Base-by-base conservation (phyloP, 2,797 vertebrate genomes). In the Scleropages formosus region DNA sequence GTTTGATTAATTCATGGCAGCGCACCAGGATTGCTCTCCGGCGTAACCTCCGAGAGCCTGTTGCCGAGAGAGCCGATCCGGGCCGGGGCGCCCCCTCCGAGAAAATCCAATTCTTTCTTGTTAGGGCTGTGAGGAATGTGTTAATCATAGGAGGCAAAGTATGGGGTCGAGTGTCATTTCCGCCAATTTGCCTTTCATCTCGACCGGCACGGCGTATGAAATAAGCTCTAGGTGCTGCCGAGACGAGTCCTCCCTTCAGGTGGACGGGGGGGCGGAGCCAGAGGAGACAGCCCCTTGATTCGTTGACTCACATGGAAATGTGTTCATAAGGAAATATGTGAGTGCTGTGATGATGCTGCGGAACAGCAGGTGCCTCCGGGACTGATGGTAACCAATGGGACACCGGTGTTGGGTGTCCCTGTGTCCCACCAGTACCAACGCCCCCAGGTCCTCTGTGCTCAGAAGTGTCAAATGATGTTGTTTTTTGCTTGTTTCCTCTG, bases 1-100 rank as follows among this genome's bases (percentile, higher is more conserved):
- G 64, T 59, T 73, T 77, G 75, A 78, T 81, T 83, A 78, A 76
- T 74, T 76, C 27, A 58, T 49, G 51, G 44, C 27, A 62, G 47
- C 60, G 71, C 72, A 20, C 49, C 39, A 20, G 31, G 51, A 63
- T 44, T 24, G 18, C 39, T 68, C 24, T 27, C 53, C 66, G 9
- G n/a, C 49, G 44, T 61, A 44, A 73, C 76, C 67, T 74, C 72
- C 73, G 62, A 63, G 22, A 49, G 26, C 8, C 39, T 49, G 58
- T 67, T 56, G n/a, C 71, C 13, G 11, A 18, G 46, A 27, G 26
- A 72, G 15, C 27, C 18, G 9, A 65, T 71, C 62, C 53, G 51
- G 44, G 62, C 31, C 56, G 20, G n/a, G 20, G 31, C 46, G 47
- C 13, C 47, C 46, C 65, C 27, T 4, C 15, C 18, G 58, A 39